These are phyloP conservation scores for Acheta domesticus DNA, from an alignment of 2,888 invertebrate genomes.

Conservation along the genomic window DNA sequence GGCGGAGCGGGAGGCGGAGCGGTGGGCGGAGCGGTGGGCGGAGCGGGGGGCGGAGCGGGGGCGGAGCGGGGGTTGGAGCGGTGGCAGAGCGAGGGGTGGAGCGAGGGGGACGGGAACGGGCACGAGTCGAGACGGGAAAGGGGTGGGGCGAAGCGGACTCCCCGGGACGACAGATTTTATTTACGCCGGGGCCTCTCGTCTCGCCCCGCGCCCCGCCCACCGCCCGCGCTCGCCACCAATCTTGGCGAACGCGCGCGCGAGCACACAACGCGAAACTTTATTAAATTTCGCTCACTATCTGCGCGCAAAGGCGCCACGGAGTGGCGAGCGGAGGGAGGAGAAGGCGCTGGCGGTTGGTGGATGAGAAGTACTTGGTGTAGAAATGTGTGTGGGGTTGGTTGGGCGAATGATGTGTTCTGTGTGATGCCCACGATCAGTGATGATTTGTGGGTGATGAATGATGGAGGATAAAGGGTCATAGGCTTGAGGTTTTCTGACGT, in stretches of 20 bases:
- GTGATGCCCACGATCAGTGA: no score
- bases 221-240: background rate
- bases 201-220: background rate
- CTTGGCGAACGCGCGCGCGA: background rate
- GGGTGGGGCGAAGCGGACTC: background rate
- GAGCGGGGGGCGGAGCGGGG: background rate
- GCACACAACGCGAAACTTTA: conserved; percentile 18
- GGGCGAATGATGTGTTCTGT: no score
- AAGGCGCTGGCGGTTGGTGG: background rate
- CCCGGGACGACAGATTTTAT: conserved; percentile 7
- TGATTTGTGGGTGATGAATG: no score
- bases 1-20: background rate
- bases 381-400: no score
- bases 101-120: background rate
- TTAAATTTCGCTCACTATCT: conserved; percentile 18
- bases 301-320: background rate
- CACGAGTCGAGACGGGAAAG: background rate
- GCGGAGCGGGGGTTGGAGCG: background rate
- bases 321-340: background rate
- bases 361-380: no score
- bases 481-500: no score
- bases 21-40: background rate
- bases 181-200: background rate
- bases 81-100: background rate
- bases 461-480: no score